phyloP scores from a whole-genome alignment of 2,113 vertebrate species.

The Nothocercus nigrocapillus region DNA sequence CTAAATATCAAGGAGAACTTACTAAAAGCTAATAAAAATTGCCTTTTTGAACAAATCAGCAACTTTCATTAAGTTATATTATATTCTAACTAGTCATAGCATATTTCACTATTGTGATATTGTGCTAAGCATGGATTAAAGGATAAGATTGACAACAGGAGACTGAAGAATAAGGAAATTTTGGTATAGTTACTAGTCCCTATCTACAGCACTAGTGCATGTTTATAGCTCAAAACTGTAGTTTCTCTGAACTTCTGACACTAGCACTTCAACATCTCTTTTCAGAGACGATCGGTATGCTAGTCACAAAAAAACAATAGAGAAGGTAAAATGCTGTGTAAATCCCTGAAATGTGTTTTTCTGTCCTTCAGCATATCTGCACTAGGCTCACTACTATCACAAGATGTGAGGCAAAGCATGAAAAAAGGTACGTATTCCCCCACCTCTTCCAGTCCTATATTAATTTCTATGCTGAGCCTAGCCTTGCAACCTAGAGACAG shows the following conservation, averaged over 20 bases:
- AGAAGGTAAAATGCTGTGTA: neutral
- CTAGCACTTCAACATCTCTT: neutral
- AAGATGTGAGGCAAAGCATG: neutral
- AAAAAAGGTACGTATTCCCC: neutral
- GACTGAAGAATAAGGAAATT: neutral
- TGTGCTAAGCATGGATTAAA: neutral
- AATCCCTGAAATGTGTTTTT: neutral
- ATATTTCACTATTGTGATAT: neutral
- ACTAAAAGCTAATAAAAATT: neutral
- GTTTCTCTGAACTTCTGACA: neutral
- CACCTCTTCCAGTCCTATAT: neutral
- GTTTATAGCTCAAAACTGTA: neutral
- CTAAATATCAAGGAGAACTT: neutral
- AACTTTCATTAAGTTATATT: neutral
- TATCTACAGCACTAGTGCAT: neutral
- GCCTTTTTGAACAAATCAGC: neutral
- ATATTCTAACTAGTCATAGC: neutral
- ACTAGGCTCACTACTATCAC: neutral
- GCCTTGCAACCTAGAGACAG: neutral
- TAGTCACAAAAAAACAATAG: neutral
- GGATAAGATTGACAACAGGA: neutral
- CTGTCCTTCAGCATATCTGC: neutral
- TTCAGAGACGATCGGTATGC: neutral
- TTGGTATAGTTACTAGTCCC: neutral
- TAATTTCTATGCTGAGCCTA: neutral